Evolutionary conservation across 2,888 invertebrate genomes (phyloP), one percentile per base, ranked within the genome.

Genomic region (Eledona agricola): DNA sequence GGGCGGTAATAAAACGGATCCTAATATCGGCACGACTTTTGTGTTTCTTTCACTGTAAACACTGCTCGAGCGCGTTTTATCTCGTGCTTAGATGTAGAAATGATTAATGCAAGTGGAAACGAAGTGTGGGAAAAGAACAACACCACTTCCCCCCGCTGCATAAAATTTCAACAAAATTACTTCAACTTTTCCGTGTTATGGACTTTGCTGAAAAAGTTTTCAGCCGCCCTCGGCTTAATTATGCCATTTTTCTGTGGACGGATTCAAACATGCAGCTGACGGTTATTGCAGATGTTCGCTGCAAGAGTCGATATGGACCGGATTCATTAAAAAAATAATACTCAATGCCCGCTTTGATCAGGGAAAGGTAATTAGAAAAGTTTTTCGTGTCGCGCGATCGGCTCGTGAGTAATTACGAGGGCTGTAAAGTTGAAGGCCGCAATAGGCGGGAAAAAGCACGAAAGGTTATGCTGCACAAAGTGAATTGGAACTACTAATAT

Each of bases 151-250:
- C 42, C 38, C 28, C 9, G 9, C 15, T 20, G 20, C 9, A 31
- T 42, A 31, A 42, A 42, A 31, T 42, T 42, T 42, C 19, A 42
- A 31, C 29, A 29, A 42, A 42, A 42, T 31, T 31, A 31, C 42
- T 42, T 31, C 20, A 42, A 42, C 13, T 42, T 42, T 28, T 22
- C 16, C 29, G 20, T 31, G 28, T 42, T 42, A 31, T 42, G 40
- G 29, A 42, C 20, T 12, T 19, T 31, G 42, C 5, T 13, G 12
- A 20, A 42, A 31, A 42, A 31, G 10, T 26, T 42, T 26, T 40
- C 25, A 12, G 29, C 20, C 42, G 22, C 9, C 31, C 1, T 31
- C 31, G 31, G 42, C 42, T 29, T 42, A 42, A 42, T 42, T 42
- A 42, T 19, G 22, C 20, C 20, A 42, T 42, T 42, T 42, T 42